These are phyloP conservation scores for Ceratosolen solmsi DNA, from an alignment of 1,140 invertebrate species.

Conservation along the genomic window DNA sequence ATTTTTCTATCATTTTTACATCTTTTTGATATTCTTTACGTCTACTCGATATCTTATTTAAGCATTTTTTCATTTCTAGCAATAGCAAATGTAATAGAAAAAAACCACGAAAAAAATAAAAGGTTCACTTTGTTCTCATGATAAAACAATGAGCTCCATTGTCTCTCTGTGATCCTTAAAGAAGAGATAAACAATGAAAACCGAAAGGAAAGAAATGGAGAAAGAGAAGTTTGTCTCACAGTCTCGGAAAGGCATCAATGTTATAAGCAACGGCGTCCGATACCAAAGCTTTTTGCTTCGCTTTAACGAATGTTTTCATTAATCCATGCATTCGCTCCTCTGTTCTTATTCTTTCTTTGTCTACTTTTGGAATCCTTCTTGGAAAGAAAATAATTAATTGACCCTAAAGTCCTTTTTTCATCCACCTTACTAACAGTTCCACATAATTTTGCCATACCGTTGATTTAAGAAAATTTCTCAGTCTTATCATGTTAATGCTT, in stretches of 20 bases:
- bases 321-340: background rate
- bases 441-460: background rate
- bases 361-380: background rate
- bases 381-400: background rate
- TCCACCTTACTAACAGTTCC: background rate
- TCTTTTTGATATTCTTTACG: background rate
- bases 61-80: background rate
- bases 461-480: background rate
- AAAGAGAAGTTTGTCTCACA: conserved; percentile 19
- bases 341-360: background rate
- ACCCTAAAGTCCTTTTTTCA: conserved; percentile 6
- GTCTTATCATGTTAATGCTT: conserved; percentile 33
- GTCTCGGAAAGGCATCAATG: background rate
- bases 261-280: background rate
- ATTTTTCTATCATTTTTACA: background rate
- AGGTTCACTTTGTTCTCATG: conserved; percentile 51
- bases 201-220: conserved; percentile 9
- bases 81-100: background rate
- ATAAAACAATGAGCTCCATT: conserved; percentile 57
- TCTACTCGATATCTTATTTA: background rate
- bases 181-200: background rate
- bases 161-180: conserved; percentile 40
- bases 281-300: background rate
- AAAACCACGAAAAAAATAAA: background rate
- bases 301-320: conserved; percentile 30